These are phyloP conservation scores for Sebastes taczanowskii DNA, from an alignment of 2,797 vertebrate genomes.

Conservation along the genomic window DNA sequence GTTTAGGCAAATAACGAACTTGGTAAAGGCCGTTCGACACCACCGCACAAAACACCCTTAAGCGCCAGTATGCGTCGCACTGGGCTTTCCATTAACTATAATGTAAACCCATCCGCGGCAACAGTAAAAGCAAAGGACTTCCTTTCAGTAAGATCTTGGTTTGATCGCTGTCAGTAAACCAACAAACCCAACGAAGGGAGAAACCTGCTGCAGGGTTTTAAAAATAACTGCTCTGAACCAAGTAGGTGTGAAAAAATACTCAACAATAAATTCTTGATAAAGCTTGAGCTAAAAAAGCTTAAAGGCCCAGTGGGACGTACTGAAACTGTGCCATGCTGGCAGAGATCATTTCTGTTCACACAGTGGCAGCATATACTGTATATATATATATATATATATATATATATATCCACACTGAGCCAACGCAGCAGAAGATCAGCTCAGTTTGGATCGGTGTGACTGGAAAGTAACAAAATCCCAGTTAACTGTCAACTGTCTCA, in stretches of 20 bases:
- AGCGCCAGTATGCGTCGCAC: too few relatives aligned
- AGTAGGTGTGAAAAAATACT: neutral
- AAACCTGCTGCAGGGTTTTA: neutral
- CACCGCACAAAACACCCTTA: too few relatives aligned
- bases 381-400: too few relatives aligned
- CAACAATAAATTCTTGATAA: neutral
- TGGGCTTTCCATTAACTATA: too few relatives aligned
- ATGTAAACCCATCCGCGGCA: too few relatives aligned
- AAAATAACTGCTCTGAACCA: neutral
- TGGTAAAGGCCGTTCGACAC: too few relatives aligned
- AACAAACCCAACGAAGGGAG: neutral
- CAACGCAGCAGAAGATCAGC: neutral
- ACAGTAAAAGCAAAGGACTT: too few relatives aligned
- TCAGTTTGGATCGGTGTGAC: neutral
- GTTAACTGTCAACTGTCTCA: neutral
- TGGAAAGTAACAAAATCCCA: neutral
- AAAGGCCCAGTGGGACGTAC: neutral
- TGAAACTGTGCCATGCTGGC: neutral
- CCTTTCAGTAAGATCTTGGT: neutral
- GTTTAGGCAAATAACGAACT: too few relatives aligned
- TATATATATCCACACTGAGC: neutral
- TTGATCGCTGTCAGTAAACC: neutral
- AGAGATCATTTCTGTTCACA: neutral
- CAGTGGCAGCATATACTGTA: neutral
- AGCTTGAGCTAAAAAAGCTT: neutral